Conservation (phyloP, 1,140 invertebrate genomes). For the Drosophila bifasciata region DNA sequence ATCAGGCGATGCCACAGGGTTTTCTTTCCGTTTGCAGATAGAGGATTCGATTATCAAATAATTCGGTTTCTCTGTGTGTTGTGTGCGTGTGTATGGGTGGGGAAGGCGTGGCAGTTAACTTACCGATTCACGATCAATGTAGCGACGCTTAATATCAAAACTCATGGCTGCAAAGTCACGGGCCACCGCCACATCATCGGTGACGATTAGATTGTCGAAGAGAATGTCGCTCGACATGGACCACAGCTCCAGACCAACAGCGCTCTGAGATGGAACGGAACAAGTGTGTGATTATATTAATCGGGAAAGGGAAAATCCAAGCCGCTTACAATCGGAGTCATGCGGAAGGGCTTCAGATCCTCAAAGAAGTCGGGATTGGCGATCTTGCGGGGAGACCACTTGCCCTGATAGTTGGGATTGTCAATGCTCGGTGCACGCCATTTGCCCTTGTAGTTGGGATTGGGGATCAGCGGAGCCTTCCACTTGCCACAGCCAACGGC, state of each 20-base stretch:
- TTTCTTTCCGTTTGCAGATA: conserved; percentile 84
- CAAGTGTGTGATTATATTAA: background rate
- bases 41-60: conserved; percentile 28
- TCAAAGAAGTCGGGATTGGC: conserved; percentile 97
- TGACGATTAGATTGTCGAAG: conserved; percentile 98
- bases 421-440: conserved; percentile 96
- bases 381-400: conserved; percentile 95
- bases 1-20: conserved; percentile 90
- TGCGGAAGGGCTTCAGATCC: conserved; percentile 94
- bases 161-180: conserved; percentile 92
- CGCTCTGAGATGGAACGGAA: conserved; percentile 86
- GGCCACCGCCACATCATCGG: conserved; percentile 92
- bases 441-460: conserved; percentile 96
- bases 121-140: conserved; percentile 91
- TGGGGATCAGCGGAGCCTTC: conserved; percentile 93
- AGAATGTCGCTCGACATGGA: conserved; percentile 97
- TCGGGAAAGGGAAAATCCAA: background rate
- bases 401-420: conserved; percentile 97
- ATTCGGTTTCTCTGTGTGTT: conserved; percentile 20
- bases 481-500: conserved; percentile 96
- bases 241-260: conserved; percentile 98
- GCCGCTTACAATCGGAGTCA: conserved; percentile 94
- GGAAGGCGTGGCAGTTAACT: conserved; percentile 75
- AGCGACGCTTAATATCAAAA: conserved; percentile 93
- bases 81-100: background rate